Conservation (phyloP, 2,888 invertebrate species). For the Steinernema hermaphroditum region DNA sequence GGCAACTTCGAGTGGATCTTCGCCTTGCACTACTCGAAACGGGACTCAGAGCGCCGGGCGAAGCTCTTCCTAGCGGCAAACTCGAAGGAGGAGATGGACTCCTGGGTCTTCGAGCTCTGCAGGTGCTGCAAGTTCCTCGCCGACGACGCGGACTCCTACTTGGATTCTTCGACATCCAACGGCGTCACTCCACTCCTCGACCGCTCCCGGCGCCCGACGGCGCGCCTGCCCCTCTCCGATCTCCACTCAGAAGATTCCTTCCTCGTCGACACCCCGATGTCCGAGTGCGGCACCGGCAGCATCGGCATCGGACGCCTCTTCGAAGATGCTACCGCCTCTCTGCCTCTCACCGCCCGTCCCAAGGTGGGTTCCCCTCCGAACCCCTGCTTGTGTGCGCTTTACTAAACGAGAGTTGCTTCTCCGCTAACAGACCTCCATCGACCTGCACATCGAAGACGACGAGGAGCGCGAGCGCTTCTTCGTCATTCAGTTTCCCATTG, state of each 20-base stretch:
- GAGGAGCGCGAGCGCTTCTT: slow-evolving; percentile 21
- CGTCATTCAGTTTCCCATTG: slow-evolving; percentile 9
- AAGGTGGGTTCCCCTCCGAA: slow-evolving; percentile 6
- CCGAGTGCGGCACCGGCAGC: slow-evolving; percentile 12
- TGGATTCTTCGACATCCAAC: slow-evolving; percentile 6
- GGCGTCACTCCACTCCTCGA: slow-evolving; percentile 21
- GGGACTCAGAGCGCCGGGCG: background rate
- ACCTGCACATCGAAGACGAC: slow-evolving; percentile 5
- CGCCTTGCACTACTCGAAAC: slow-evolving; percentile 29
- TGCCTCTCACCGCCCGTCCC: background rate
- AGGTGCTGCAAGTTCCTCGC: slow-evolving; percentile 23
- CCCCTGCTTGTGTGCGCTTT: background rate
- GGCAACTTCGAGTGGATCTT: slow-evolving; percentile 32
- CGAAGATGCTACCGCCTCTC: background rate
- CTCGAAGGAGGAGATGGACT: slow-evolving; percentile 17
- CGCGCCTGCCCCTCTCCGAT: slow-evolving; percentile 7
- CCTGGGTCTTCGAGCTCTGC: slow-evolving; percentile 17
- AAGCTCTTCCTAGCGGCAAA: slow-evolving; percentile 21
- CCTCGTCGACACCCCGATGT: slow-evolving; percentile 20
- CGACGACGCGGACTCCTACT: slow-evolving; percentile 23
- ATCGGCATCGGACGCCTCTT: slow-evolving; percentile 1
- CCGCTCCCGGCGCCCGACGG: background rate
- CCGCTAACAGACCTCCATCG: slow-evolving; percentile 18
- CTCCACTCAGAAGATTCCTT: slow-evolving; percentile 12
- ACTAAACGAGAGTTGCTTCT: background rate